Evolutionary conservation across 2,113 vertebrate species (phyloP).

Genomic region (Desmodus rotundus): DNA sequence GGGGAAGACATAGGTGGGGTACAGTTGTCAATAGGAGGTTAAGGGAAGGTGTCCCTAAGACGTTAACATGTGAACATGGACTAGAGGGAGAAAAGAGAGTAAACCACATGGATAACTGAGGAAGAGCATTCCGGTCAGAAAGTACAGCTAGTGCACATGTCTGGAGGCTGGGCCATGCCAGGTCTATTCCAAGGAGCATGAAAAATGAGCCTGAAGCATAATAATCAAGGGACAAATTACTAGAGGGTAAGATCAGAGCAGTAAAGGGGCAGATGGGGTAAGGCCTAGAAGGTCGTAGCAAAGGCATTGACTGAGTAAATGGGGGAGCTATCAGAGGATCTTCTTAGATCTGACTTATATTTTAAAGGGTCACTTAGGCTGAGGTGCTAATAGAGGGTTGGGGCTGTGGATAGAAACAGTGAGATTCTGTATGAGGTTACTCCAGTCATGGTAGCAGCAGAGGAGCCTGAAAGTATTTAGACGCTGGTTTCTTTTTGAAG

Average conservation of each 20-base stretch:
- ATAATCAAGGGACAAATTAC: background rate
- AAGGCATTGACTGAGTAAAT: background rate
- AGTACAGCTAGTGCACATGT: background rate
- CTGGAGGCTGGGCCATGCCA: background rate
- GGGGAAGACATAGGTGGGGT: background rate
- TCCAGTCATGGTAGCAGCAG: background rate
- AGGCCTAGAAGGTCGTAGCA: background rate
- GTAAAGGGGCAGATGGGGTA: background rate
- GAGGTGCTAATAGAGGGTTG: background rate
- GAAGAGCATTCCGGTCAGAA: background rate
- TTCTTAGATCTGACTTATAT: background rate
- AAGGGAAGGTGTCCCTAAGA: background rate
- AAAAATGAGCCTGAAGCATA: background rate
- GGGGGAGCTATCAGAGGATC: background rate
- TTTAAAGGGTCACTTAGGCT: background rate
- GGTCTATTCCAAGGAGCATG: background rate
- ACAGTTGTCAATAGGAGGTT: background rate
- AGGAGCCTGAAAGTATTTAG: background rate
- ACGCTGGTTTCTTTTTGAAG: background rate
- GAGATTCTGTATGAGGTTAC: background rate
- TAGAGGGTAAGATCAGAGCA: background rate
- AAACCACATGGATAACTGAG: background rate
- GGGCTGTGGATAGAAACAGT: background rate
- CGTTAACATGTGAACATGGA: background rate
- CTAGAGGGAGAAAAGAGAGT: background rate